Evolutionary conservation across 1,140 invertebrate genomes (phyloP).

Genomic region (Drosophila simulans): DNA sequence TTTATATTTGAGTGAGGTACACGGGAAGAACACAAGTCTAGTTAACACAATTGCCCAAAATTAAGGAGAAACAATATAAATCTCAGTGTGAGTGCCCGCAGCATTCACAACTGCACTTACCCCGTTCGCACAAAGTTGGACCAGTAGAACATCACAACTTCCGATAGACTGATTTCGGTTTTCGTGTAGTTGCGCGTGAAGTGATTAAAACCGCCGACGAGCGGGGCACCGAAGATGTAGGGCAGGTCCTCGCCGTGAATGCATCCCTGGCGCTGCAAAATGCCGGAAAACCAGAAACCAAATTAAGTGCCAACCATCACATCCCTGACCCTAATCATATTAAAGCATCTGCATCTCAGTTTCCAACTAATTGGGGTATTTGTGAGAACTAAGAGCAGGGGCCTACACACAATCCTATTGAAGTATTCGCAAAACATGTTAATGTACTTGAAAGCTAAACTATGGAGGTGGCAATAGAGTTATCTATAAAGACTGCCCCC

Average conservation of each 20-base stretch:
- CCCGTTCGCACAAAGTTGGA: conserved; percentile 99
- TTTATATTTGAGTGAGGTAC: not conserved
- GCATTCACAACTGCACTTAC: conserved; percentile 86
- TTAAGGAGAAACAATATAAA: too few relatives aligned
- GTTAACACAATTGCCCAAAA: too few relatives aligned
- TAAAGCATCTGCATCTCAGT: not conserved
- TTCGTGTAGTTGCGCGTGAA: conserved; percentile 96
- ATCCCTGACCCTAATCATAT: conserved; percentile 3
- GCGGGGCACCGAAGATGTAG: conserved; percentile 93
- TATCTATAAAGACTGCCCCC: too few relatives aligned
- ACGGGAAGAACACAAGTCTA: not conserved
- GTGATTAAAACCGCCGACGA: conserved; percentile 92
- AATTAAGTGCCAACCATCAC: conserved; percentile 5
- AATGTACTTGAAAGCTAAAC: too few relatives aligned
- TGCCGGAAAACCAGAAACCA: conserved; percentile 6
- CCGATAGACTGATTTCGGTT: conserved; percentile 94
- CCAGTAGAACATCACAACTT: conserved; percentile 97
- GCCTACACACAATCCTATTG: too few relatives aligned
- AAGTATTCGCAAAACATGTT: too few relatives aligned
- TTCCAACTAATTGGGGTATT: too few relatives aligned
- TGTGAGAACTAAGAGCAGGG: too few relatives aligned
- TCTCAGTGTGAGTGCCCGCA: too few relatives aligned
- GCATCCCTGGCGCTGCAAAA: conserved; percentile 90
- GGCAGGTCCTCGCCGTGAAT: conserved; percentile 97
- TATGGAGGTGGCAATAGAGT: too few relatives aligned